These are phyloP conservation scores for Digitonthophagus gazella DNA, from an alignment of 2,888 invertebrate genomes.

Conservation along the genomic window DNA sequence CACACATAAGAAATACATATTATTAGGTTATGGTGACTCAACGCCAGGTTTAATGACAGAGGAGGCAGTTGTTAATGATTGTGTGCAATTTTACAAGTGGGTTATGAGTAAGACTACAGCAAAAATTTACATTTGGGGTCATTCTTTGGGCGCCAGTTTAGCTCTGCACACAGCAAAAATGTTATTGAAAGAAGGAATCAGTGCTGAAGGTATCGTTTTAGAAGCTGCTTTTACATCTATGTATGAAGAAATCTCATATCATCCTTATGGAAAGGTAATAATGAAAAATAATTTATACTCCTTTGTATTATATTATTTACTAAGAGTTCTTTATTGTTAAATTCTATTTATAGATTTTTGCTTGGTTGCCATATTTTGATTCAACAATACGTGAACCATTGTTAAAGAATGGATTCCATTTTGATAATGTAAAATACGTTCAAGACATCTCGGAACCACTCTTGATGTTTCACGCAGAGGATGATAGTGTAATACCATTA, in stretches of 20 bases:
- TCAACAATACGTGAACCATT: conserved; percentile 41
- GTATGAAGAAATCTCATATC: conserved; percentile 40
- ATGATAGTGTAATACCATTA: conserved; percentile 43
- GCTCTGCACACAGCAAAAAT: conserved; percentile 39
- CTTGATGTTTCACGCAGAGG: conserved; percentile 45
- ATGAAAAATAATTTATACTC: too few relatives aligned
- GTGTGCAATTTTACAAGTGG: conserved; percentile 45
- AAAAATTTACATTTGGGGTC: conserved; percentile 47
- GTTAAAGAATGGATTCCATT: conserved; percentile 43
- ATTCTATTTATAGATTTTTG: conserved; percentile 43
- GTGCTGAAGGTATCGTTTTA: conserved; percentile 39
- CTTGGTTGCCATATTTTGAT: conserved; percentile 45
- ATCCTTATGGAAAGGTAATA: conserved; percentile 38
- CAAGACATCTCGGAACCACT: conserved; percentile 43
- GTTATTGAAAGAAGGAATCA: conserved; percentile 36
- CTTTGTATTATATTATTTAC: neutral
- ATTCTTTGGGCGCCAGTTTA: conserved; percentile 45
- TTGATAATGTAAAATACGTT: conserved; percentile 40
- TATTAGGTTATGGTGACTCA: conserved; percentile 46
- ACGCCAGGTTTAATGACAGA: conserved; percentile 41
- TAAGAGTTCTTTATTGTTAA: conserved; percentile 10
- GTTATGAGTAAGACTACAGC: conserved; percentile 37
- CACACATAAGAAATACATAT: too few relatives aligned
- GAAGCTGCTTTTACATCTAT: conserved; percentile 44
- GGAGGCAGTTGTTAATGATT: conserved; percentile 43